These are phyloP conservation scores for Lysiphlebus fabarum DNA, from an alignment of 1,140 invertebrate genomes.

Conservation along the genomic window DNA sequence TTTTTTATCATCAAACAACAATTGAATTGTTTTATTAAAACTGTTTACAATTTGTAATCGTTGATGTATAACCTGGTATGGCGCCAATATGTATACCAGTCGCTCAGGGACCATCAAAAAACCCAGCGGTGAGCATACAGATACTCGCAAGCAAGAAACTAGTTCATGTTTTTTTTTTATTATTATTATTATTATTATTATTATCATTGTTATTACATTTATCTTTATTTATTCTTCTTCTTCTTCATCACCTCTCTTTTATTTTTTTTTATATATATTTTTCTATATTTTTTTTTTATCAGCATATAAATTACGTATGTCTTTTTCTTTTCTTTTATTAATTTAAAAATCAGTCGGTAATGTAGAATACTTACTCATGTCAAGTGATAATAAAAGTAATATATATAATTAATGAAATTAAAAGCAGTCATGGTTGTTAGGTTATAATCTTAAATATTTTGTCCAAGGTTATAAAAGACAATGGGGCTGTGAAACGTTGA, in stretches of 20 bases:
- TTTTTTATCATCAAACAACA: neutral
- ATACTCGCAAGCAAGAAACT: slow-evolving; percentile 21
- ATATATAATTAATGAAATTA: too few species aligned
- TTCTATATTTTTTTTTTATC: too few species aligned
- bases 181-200: slow-evolving; percentile 5
- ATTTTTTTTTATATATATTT: neutral
- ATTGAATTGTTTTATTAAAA: neutral
- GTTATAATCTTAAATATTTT: too few species aligned
- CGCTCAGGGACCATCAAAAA: slow-evolving; percentile 33
- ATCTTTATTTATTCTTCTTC: slow-evolving; percentile 2
- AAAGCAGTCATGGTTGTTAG: too few species aligned
- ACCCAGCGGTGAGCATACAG: slow-evolving; percentile 15
- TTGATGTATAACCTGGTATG: slow-evolving; percentile 34
- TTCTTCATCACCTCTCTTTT: neutral
- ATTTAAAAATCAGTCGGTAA: too few species aligned
- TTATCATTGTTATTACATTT: neutral
- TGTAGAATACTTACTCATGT: too few species aligned
- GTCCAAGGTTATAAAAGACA: too few species aligned
- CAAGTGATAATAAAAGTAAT: too few species aligned
- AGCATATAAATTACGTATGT: too few species aligned
- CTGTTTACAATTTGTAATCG: slow-evolving; percentile 50
- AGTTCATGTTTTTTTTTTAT: slow-evolving; percentile 15
- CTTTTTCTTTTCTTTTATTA: too few species aligned
- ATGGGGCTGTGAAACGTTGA: too few species aligned
- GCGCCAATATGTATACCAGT: slow-evolving; percentile 29